These are phyloP conservation scores for Leucophenga maculata DNA, from an alignment of 2,888 invertebrate genomes.

Conservation along the genomic window DNA sequence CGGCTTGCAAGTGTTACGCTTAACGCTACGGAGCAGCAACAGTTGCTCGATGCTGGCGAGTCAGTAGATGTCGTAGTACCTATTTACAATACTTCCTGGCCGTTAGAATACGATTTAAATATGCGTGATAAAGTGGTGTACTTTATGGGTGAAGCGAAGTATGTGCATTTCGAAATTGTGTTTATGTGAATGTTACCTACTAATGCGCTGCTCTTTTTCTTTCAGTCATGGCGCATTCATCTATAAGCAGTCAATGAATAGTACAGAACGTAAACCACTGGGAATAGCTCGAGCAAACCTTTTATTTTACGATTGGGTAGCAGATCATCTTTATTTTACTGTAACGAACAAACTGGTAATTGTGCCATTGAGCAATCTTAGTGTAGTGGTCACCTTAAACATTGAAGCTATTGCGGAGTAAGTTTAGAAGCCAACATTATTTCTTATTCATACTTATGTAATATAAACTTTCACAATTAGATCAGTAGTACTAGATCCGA, in stretches of 20 bases:
- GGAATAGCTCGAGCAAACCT: constrained; percentile 76
- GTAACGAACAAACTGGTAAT: constrained; percentile 80
- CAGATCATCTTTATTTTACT: constrained; percentile 87
- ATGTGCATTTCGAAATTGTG: neutral
- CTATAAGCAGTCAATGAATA: constrained; percentile 78
- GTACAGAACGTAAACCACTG: constrained; percentile 75
- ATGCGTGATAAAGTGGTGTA: constrained; percentile 76
- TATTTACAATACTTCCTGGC: constrained; percentile 78
- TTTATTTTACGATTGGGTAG: constrained; percentile 88
- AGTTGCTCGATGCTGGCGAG: constrained; percentile 52
- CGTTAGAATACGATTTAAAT: constrained; percentile 81
- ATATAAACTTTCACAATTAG: constrained; percentile 56
- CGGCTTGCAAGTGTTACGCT: constrained; percentile 79
- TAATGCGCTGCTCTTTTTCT: neutral
- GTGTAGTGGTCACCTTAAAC: constrained; percentile 75
- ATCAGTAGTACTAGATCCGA: constrained; percentile 81
- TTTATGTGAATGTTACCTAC: neutral
- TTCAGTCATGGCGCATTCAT: constrained; percentile 74
- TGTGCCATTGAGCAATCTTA: constrained; percentile 77
- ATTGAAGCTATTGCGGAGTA: constrained; percentile 75
- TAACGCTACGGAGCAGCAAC: constrained; percentile 58
- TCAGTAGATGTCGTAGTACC: constrained; percentile 78
- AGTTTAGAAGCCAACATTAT: constrained; percentile 51
- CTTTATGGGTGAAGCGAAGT: constrained; percentile 74
- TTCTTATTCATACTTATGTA: neutral